Percentiles rank a stretch among this genome's conserved stretches.
Evolutionary conservation across 2,888 invertebrate species (phyloP).

Genomic region (Euphydryas editha): DNA sequence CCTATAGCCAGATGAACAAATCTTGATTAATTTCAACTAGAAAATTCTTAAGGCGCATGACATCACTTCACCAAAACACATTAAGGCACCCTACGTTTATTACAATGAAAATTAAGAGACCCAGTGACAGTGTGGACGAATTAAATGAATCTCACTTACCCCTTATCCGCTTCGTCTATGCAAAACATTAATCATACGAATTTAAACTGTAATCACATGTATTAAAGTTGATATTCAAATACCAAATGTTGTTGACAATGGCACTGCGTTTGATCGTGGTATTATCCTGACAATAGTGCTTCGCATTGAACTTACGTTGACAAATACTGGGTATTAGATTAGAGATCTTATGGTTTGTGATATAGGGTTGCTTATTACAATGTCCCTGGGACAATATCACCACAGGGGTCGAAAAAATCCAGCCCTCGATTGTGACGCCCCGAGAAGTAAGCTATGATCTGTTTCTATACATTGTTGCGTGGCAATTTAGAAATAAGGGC

Average conservation of each 20-base stretch:
- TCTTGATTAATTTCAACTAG: slow-evolving; percentile 32
- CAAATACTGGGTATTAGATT: slow-evolving; percentile 56
- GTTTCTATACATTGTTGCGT: slow-evolving; percentile 69
- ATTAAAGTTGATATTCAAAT: slow-evolving; percentile 48
- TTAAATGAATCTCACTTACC: slow-evolving; percentile 81
- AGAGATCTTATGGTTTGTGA: slow-evolving; percentile 47
- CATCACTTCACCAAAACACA: slow-evolving; percentile 44
- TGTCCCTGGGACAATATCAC: slow-evolving; percentile 64
- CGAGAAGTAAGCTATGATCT: slow-evolving; percentile 82
- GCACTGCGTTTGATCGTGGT: slow-evolving; percentile 78
- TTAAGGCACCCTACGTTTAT: slow-evolving; percentile 47
- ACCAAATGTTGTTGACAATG: slow-evolving; percentile 56
- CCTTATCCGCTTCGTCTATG: slow-evolving; percentile 60
- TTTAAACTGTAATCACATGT: slow-evolving; percentile 40
- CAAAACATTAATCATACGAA: slow-evolving; percentile 43
- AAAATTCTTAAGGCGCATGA: slow-evolving; percentile 37
- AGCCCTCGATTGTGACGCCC: slow-evolving; percentile 79
- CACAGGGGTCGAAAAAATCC: slow-evolving; percentile 77
- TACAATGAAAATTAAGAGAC: slow-evolving; percentile 75
- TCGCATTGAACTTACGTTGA: slow-evolving; percentile 76
- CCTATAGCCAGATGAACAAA: slow-evolving; percentile 12
- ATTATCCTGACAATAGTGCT: slow-evolving; percentile 81
- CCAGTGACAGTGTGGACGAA: slow-evolving; percentile 77
- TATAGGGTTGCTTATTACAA: slow-evolving; percentile 56
- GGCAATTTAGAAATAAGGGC: slow-evolving; percentile 10